Evolutionary conservation across 2,113 vertebrate genomes (phyloP), one percentile per base, ranked within the genome.

Genomic region (Coturnix japonica): DNA sequence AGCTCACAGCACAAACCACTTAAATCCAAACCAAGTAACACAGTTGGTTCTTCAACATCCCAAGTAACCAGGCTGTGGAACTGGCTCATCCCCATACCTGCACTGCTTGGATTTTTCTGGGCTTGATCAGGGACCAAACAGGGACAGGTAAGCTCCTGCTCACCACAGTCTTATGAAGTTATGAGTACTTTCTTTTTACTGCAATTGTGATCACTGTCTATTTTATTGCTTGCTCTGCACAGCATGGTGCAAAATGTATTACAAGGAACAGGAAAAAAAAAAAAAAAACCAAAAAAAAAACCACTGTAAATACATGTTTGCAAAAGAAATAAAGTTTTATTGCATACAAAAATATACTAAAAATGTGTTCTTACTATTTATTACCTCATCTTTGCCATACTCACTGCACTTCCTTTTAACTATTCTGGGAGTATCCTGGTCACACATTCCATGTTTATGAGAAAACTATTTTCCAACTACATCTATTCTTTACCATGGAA

Each of bases 321-420:
- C 26, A 47, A 93, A 96, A 92, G 44, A 81, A 96, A 95, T 77
- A 22, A 73, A 77, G 47, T 95, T 96, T 94, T 91, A 94, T 91
- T 85, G 71, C 57, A 51, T 80, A 85, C 47, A 94, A 90, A 77
- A 93, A 73, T 53, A 93, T 69, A 81, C 47, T 72, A 83, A 94
- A 95, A 95, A 92, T 41, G 89, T 57, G 77, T 64, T 49, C 35
- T 59, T 26, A 47, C 43, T 51, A 78, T 94, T 95, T 89, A 92
- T 70, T 85, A 80, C 84, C 57, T 89, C 56, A 56, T 85, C 70
- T 71, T 90, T 3, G 1, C 70, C 43, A 46, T 66, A 91, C 20
- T 33, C 65, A 15, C 2, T 69, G 53, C 6, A 46, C 17, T 67
- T 74, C 19, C 46, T 77, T 95, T 82, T 69, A 91, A 49, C 46